Conservation (phyloP, 2,113 vertebrate genomes). For the Burhinus oedicnemus region DNA sequence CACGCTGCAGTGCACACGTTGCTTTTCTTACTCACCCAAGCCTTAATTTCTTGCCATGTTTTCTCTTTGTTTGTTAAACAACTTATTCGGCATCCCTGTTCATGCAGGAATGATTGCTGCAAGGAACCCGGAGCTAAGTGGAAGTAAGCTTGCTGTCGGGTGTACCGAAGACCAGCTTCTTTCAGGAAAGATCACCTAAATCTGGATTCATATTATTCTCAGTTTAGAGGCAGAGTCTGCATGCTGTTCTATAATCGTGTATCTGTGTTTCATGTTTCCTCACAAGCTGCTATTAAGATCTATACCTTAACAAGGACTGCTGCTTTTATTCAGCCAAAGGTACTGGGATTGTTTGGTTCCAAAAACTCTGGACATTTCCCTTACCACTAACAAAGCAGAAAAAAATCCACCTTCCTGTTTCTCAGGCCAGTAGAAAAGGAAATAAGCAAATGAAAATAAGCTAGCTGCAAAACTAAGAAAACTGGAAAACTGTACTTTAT, state of each 20-base stretch:
- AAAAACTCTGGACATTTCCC: background rate
- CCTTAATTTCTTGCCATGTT: background rate
- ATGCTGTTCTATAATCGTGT: background rate
- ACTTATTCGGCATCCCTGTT: background rate
- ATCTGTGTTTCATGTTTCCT: background rate
- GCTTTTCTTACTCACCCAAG: background rate
- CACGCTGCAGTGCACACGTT: background rate
- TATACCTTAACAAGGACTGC: background rate
- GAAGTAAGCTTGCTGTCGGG: background rate
- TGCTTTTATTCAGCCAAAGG: background rate
- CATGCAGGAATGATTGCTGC: background rate
- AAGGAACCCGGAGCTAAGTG: background rate
- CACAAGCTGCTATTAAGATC: background rate
- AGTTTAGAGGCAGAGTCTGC: background rate
- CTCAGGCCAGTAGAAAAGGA: background rate
- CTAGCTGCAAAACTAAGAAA: background rate
- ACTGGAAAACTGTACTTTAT: background rate
- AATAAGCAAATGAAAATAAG: background rate
- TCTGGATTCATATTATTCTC: background rate
- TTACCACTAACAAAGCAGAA: background rate
- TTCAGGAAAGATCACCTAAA: background rate
- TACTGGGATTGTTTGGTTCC: background rate
- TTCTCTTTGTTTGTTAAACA: background rate
- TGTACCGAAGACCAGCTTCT: background rate
- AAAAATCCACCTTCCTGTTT: background rate